Evolutionary conservation across 1,140 invertebrate species (phyloP).

Genomic region (Dreissena rostriformis): DNA sequence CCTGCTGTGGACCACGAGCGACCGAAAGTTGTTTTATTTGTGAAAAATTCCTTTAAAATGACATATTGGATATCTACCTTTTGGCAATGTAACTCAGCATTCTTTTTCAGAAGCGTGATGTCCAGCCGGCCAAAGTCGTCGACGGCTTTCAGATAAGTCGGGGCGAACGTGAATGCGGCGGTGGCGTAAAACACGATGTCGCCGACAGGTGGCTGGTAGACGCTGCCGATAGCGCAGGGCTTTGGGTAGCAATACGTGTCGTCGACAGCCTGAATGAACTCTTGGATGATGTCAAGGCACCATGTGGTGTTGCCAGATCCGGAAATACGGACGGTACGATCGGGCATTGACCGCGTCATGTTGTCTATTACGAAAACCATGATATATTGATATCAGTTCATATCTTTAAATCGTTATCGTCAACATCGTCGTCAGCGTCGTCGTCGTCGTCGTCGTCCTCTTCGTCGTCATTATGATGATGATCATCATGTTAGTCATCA

Average conservation of each 20-base stretch:
- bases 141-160: too few relatives aligned
- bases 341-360: conserved; percentile 6
- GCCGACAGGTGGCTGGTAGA: conserved; percentile 64
- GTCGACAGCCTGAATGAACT: conserved; percentile 63
- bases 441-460: too few relatives aligned
- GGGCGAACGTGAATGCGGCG: conserved; percentile 70
- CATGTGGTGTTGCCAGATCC: conserved; percentile 65
- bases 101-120: conserved; percentile 59
- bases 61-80: conserved; percentile 67
- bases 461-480: too few relatives aligned
- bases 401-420: too few relatives aligned
- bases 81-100: conserved; percentile 62
- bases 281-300: conserved; percentile 66
- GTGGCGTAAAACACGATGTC: conserved; percentile 72
- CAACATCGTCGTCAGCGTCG: neutral
- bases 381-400: too few relatives aligned
- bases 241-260: conserved; percentile 69
- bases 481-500: too few relatives aligned
- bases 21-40: too few relatives aligned
- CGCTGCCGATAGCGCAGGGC: too few relatives aligned
- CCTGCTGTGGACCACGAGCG: too few relatives aligned
- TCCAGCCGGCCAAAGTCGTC: conserved; percentile 60
- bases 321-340: conserved; percentile 22
- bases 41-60: too few relatives aligned
- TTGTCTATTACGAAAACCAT: conserved; percentile 34